Evolutionary conservation across 2,797 vertebrate species (phyloP).

Genomic region (Centropyge bicolor): DNA sequence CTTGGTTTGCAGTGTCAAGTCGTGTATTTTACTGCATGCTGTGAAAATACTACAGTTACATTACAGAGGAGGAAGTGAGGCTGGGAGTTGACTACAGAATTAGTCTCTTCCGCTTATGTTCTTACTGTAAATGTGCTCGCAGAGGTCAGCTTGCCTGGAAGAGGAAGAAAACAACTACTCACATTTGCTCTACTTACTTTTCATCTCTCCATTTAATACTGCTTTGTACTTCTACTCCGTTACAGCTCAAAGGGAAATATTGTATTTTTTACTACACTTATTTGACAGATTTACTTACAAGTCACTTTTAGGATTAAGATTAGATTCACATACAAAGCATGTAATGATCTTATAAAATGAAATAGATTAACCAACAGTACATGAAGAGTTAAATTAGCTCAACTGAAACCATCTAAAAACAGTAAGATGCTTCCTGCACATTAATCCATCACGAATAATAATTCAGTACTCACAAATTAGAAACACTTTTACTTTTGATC

Average conservation of each 20-base stretch:
- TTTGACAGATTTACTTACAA: no score
- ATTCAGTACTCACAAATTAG: no score
- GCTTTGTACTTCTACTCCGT: not conserved
- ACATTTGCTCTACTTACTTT: not conserved
- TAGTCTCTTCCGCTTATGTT: slow-evolving; percentile 9
- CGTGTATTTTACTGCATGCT: not conserved
- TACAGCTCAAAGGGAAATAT: not conserved
- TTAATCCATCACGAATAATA: no score
- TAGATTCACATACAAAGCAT: no score
- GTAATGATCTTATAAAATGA: no score
- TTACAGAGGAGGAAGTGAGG: slow-evolving; percentile 20
- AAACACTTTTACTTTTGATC: no score
- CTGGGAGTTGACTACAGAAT: not conserved
- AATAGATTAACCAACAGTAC: no score
- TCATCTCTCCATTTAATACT: not conserved
- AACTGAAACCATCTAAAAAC: no score
- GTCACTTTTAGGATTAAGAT: no score
- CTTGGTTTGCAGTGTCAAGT: not conserved
- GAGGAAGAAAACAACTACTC: not conserved
- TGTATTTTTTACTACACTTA: not conserved
- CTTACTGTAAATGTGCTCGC: not conserved
- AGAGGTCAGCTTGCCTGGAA: not conserved
- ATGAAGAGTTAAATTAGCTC: no score
- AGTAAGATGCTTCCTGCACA: no score
- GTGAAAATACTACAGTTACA: not conserved